A percentile compares a stretch with the other conserved stretches of the same genome.
Evolutionary conservation across 2,888 invertebrate species (phyloP).

Genomic region (Campopleginae sp.): DNA sequence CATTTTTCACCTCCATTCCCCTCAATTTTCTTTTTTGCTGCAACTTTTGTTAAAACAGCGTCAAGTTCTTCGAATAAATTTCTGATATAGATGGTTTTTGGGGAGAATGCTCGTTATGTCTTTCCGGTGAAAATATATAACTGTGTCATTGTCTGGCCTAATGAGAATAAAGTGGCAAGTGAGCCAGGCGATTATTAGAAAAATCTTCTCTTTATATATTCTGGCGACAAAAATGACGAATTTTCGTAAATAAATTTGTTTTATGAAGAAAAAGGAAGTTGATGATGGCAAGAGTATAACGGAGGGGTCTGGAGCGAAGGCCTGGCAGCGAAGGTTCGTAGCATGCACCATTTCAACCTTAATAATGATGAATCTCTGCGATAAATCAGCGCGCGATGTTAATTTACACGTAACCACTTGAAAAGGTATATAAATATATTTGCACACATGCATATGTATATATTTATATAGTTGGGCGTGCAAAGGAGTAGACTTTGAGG

Average conservation of each 20-base stretch:
- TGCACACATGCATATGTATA: slow-evolving; percentile 5
- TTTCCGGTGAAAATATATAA: neutral
- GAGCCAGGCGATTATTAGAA: neutral
- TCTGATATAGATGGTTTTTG: neutral
- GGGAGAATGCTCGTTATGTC: neutral
- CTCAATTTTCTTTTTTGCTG: neutral
- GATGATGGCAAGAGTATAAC: slow-evolving; percentile 27
- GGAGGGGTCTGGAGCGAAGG: slow-evolving; percentile 14
- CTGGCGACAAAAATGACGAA: neutral
- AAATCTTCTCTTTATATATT: neutral
- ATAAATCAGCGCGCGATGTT: slow-evolving; percentile 59
- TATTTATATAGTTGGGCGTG: slow-evolving; percentile 24
- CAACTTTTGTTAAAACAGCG: neutral
- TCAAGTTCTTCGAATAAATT: neutral
- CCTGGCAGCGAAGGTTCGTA: slow-evolving; percentile 30
- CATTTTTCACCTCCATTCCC: neutral
- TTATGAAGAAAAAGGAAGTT: neutral
- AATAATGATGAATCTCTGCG: slow-evolving; percentile 63
- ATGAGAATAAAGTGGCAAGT: neutral
- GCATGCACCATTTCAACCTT: slow-evolving; percentile 46
- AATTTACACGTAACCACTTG: slow-evolving; percentile 55
- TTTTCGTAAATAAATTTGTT: neutral
- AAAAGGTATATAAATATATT: slow-evolving; percentile 15
- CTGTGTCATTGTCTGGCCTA: neutral
- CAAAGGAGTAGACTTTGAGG: slow-evolving; percentile 19